Conservation (phyloP, 2,888 invertebrate genomes). For the Junonia oenone region DNA sequence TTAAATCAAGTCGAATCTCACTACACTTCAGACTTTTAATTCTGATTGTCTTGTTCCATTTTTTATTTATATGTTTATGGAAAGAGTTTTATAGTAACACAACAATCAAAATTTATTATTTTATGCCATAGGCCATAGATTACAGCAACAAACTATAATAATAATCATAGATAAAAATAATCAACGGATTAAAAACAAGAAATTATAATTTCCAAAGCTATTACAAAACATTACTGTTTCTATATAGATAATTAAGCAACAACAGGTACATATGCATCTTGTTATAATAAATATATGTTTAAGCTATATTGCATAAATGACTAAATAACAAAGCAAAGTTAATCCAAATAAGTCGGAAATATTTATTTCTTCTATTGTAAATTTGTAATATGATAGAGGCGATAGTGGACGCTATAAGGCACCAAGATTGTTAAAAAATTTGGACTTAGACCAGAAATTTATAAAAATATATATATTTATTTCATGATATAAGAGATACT, state of each 20-base stretch:
- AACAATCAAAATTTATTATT: neutral
- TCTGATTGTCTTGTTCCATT: neutral
- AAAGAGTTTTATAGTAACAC: neutral
- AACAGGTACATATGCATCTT: neutral
- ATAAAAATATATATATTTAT: neutral
- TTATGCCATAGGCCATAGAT: too few species aligned
- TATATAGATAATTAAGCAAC: neutral
- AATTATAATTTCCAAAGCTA: neutral
- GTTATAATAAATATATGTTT: too few species aligned
- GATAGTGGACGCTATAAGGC: constrained; percentile 16
- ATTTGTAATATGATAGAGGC: neutral
- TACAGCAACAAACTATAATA: too few species aligned
- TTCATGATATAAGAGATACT: neutral
- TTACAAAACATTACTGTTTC: neutral
- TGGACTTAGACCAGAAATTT: neutral
- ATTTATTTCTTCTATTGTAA: neutral
- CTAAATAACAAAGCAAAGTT: neutral
- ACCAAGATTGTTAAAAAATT: constrained; percentile 8
- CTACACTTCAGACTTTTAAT: neutral
- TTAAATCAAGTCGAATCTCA: neutral
- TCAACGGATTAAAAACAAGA: neutral
- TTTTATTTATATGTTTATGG: neutral
- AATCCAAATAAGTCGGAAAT: neutral
- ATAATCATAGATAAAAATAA: neutral
- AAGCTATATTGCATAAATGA: neutral